Conservation (phyloP, 2,797 vertebrate genomes). For the Emys orbicularis region DNA sequence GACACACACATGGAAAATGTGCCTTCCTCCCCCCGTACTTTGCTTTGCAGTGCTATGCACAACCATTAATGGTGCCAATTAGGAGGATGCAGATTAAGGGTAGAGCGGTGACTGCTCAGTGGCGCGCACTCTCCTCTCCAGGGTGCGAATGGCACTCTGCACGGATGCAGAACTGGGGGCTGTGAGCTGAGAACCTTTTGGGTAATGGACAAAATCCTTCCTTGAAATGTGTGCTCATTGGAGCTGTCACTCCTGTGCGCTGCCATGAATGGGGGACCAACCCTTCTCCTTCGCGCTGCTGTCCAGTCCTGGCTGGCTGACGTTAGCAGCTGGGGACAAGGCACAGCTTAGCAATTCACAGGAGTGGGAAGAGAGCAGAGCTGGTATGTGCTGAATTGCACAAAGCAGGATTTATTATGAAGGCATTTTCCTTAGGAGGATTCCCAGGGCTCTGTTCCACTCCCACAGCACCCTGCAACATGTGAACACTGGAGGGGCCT, state of each 20-base stretch:
- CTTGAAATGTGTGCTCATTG: not conserved
- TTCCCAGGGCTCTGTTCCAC: constrained; percentile 34
- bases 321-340: constrained; percentile 34
- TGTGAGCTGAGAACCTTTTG: not conserved
- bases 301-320: rapidly evolving
- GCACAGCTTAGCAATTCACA: constrained; percentile 3
- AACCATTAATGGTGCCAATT: no score
- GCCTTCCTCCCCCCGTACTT: not conserved
- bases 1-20: not conserved
- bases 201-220: not conserved
- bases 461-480: not conserved
- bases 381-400: constrained; percentile 51
- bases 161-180: not conserved
- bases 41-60: no score
- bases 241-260: not conserved
- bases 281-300: rapidly evolving
- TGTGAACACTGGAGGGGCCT: not conserved
- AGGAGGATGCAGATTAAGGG: no score
- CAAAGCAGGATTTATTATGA: constrained; percentile 67
- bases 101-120: not conserved
- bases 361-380: constrained; percentile 32
- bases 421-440: constrained; percentile 41
- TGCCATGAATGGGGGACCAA: not conserved
- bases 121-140: constrained; percentile 30
- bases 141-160: not conserved